Base-by-base conservation (phyloP, 2,888 invertebrate species). In the Drosophila monieri region DNA sequence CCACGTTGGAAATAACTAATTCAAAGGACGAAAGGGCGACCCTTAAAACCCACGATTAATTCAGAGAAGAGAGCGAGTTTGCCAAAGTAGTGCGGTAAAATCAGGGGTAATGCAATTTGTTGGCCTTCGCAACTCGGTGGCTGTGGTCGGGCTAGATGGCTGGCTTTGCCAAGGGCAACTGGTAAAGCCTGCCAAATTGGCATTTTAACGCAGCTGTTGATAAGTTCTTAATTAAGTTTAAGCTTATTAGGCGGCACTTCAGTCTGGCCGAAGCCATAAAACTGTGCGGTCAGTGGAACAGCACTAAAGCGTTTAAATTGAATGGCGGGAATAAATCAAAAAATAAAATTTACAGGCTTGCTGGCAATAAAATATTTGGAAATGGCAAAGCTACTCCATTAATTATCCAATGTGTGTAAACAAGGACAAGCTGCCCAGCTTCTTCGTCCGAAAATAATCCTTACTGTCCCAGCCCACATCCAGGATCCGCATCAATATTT, bases 161-260 rank as follows among this genome's bases (percentile, higher is more conserved):
- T 54, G 6, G 46, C 35, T 54, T 64, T 76, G 74, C 68, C 73
- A 47, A 35, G 51, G 67, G 76, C 71, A 78, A 66, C 69, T 47
- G 43, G 23, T n/a, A 47, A 46, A 12, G 53, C 49, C 58, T 52
- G 60, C 48, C 47, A 85, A 80, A 85, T 78, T 80, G 85, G 35
- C 52, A 46, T 53, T 69, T 74, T 77, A 78, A 57, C 76, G 65
- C 74, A 79, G 83, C 83, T 76, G 80, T 69, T 85, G 81, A 81
- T 81, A 83, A 81, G 84, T 85, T 81, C 83, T 81, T 81, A 81
- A 85, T 85, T 81, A 73, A 74, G 76, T 80, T 81, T 83, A 73
- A 70, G 85, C 77, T 79, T 72, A 83, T 81, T 85, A 85, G 76
- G 65, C 54, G 85, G 66, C 76, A 83, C 76, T 83, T 80, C 69